A percentile compares a stretch with the other conserved stretches of the same genome.
Conservation (phyloP, 2,888 invertebrate species). For the Drosophila demipolita region DNA sequence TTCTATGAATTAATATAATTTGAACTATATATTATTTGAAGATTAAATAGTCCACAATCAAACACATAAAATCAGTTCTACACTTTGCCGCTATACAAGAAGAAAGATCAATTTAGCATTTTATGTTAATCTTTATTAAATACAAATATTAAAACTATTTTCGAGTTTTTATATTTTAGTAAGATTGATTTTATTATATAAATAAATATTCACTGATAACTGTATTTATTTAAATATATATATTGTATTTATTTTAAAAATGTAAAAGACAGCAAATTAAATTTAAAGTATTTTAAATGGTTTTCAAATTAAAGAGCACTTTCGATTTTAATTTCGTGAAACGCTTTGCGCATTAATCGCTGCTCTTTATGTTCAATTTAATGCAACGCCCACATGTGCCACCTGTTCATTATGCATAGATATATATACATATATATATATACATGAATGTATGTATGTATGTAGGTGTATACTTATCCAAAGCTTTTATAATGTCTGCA, state of each 20-base stretch:
- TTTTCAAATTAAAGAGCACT: conserved; percentile 5
- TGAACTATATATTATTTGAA: neutral
- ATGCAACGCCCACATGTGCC: conserved; percentile 41
- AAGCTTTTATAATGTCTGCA: conserved; percentile 49
- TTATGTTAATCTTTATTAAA: neutral
- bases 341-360: conserved; percentile 12
- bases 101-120: neutral
- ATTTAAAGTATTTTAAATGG: no score
- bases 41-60: neutral
- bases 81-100: neutral
- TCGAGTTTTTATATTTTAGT: neutral
- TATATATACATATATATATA: neutral
- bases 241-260: neutral
- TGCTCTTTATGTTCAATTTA: conserved; percentile 48
- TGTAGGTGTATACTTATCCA: conserved; percentile 13
- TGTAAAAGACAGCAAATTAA: no score
- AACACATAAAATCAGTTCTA: neutral
- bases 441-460: neutral
- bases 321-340: conserved; percentile 17
- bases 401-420: conserved; percentile 44
- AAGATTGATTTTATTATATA: neutral
- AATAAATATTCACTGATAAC: neutral
- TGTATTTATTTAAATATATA: neutral
- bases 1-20: neutral
- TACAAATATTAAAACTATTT: neutral